A percentile compares a stretch with the other conserved stretches of the same genome.
These are phyloP conservation scores for Tridacna crocea DNA, from an alignment of 2,888 invertebrate species.

Conservation along the genomic window DNA sequence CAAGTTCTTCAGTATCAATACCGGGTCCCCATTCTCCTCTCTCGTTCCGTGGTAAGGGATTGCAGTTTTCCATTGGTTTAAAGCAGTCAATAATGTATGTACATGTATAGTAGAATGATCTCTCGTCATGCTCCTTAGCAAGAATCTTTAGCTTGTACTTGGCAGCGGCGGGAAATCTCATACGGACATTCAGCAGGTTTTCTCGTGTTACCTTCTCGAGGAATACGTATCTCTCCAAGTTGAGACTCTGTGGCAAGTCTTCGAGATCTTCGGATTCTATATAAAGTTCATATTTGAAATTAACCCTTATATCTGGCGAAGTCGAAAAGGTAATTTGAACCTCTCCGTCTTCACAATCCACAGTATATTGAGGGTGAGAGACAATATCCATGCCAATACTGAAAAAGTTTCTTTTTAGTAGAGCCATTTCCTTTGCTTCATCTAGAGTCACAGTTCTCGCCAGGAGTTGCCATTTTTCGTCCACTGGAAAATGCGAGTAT, in stretches of 20 bases:
- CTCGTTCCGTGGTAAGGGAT: slow-evolving; percentile 76
- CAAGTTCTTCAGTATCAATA: slow-evolving; percentile 71
- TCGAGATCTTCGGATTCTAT: slow-evolving; percentile 56
- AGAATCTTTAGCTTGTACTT: slow-evolving; percentile 72
- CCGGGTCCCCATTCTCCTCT: slow-evolving; percentile 82
- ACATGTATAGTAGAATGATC: slow-evolving; percentile 65
- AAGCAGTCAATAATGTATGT: slow-evolving; percentile 69
- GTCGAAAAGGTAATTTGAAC: slow-evolving; percentile 62
- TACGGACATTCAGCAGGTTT: slow-evolving; percentile 60
- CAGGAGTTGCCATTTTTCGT: slow-evolving; percentile 73
- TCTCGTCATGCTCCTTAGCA: slow-evolving; percentile 67
- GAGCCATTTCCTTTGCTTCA: slow-evolving; percentile 68
- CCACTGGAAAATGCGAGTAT: slow-evolving; percentile 73
- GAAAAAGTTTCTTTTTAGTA: slow-evolving; percentile 71
- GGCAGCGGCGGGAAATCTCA: slow-evolving; percentile 68
- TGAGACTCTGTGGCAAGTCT: slow-evolving; percentile 55
- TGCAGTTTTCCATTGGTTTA: slow-evolving; percentile 57
- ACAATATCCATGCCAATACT: slow-evolving; percentile 63
- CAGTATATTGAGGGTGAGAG: slow-evolving; percentile 60
- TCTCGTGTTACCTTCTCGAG: slow-evolving; percentile 69
- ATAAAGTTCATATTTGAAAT: slow-evolving; percentile 69
- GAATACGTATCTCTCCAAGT: slow-evolving; percentile 70
- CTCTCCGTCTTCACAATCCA: slow-evolving; percentile 63
- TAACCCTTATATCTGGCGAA: slow-evolving; percentile 56
- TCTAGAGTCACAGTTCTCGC: slow-evolving; percentile 67